phyloP scores from a whole-genome alignment of 2,113 vertebrate species.

The Daphoenositta chrysoptera region DNA sequence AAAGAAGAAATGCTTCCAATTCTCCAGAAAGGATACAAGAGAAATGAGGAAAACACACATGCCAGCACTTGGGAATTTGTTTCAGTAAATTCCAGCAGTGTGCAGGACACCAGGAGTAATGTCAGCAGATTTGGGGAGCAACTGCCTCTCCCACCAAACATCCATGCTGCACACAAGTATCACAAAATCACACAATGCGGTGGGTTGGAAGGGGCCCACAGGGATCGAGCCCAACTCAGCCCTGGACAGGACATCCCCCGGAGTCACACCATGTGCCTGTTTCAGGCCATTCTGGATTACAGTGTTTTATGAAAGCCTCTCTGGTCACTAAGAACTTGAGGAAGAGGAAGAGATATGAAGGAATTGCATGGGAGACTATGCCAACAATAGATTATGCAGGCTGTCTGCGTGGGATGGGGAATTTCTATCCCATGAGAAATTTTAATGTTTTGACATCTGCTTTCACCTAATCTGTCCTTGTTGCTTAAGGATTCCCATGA shows the following conservation, averaged over 20 bases:
- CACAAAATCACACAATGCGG: not conserved
- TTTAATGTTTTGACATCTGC: not conserved
- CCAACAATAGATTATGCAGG: not conserved
- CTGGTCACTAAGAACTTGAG: not conserved
- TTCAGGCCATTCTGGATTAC: not conserved
- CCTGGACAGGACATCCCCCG: not conserved
- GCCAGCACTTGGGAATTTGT: not conserved
- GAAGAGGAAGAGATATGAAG: not conserved
- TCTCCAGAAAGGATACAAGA: not conserved
- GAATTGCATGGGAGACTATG: not conserved
- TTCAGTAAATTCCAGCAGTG: not conserved
- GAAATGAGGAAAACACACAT: not conserved
- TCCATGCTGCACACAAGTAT: accelerated
- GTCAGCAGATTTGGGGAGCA: not conserved
- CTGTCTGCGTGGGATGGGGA: not conserved
- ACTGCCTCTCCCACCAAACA: not conserved
- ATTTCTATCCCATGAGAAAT: not conserved
- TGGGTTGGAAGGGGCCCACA: not conserved
- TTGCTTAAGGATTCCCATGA: not conserved
- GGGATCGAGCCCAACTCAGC: not conserved
- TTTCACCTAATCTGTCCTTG: not conserved
- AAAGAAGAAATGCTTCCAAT: not conserved
- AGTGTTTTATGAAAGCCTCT: not conserved
- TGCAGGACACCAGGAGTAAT: not conserved
- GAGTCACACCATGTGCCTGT: not conserved